A percentile compares a stretch with the other conserved stretches of the same genome.
These are phyloP conservation scores for Dasyprocta punctata DNA, from an alignment of 2,113 vertebrate species.

Conservation along the genomic window DNA sequence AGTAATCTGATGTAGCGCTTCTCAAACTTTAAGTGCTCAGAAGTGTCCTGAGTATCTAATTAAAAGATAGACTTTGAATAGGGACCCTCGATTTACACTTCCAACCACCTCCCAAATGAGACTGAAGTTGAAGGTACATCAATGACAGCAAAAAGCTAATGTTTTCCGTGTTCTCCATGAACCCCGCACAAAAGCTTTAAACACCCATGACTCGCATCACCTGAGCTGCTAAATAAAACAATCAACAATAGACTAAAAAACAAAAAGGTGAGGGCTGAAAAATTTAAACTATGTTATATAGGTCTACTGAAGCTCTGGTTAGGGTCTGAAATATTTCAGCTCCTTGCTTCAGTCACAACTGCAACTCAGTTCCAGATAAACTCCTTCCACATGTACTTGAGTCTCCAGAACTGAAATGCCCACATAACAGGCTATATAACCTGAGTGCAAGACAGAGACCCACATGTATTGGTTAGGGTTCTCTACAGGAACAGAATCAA, in stretches of 20 bases:
- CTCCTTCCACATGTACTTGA: not conserved
- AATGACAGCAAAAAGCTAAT: not conserved
- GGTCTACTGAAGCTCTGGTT: not conserved
- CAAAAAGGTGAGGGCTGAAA: not conserved
- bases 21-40: not conserved
- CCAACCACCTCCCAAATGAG: not conserved
- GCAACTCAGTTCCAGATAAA: not conserved
- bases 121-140: not conserved
- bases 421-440: not conserved
- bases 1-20: not conserved
- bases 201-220: not conserved
- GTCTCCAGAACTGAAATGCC: not conserved
- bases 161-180: not conserved
- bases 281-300: not conserved
- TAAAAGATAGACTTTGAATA: not conserved
- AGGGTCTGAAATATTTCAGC: not conserved
- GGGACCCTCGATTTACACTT: not conserved
- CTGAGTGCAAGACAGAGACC: not conserved
- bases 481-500: not conserved
- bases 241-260: not conserved
- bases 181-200: not conserved
- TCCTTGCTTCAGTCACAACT: not conserved
- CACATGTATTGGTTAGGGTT: not conserved
- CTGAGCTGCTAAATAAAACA: not conserved
- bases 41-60: not conserved